These are phyloP conservation scores for Scaptomyza graminum DNA, from an alignment of 1,140 invertebrate species.

Conservation along the genomic window DNA sequence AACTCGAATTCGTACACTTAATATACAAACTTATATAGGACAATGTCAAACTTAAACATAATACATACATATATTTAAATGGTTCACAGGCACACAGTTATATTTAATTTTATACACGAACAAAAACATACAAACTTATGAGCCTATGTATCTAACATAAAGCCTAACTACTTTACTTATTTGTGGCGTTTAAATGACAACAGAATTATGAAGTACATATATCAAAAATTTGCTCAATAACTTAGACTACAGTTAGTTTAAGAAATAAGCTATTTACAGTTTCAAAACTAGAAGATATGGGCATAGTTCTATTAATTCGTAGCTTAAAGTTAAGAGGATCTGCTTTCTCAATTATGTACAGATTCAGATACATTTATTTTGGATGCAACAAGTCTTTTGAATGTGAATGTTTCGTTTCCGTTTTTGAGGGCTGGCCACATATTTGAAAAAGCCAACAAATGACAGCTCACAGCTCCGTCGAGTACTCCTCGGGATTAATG, in stretches of 20 bases:
- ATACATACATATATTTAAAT: conserved; percentile 27
- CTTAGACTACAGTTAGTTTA: conserved; percentile 43
- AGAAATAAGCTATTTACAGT: conserved; percentile 54
- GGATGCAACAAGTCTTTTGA: conserved; percentile 81
- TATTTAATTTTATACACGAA: conserved; percentile 20
- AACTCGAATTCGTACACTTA: conserved; percentile 19
- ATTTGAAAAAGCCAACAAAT: not conserved
- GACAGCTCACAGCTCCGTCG: conserved; percentile 77
- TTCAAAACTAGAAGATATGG: conserved; percentile 74
- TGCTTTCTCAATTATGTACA: conserved; percentile 42
- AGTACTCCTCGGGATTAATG: conserved; percentile 81
- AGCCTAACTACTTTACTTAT: conserved; percentile 27
- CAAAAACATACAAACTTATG: conserved; percentile 14
- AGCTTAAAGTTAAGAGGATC: conserved; percentile 58
- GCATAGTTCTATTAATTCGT: conserved; percentile 60
- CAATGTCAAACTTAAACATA: conserved; percentile 45
- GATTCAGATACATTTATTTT: conserved; percentile 79
- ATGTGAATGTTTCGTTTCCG: conserved; percentile 73
- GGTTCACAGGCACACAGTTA: conserved; percentile 12
- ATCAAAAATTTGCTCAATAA: conserved; percentile 51
- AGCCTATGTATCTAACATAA: conserved; percentile 8
- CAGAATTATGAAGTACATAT: conserved; percentile 62
- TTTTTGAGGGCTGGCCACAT: not conserved
- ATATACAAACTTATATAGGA: conserved; percentile 29
- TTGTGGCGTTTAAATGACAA: conserved; percentile 60